phyloP scores from a whole-genome alignment of 2,888 invertebrate genomes.

The Aleiodes testaceus region DNA sequence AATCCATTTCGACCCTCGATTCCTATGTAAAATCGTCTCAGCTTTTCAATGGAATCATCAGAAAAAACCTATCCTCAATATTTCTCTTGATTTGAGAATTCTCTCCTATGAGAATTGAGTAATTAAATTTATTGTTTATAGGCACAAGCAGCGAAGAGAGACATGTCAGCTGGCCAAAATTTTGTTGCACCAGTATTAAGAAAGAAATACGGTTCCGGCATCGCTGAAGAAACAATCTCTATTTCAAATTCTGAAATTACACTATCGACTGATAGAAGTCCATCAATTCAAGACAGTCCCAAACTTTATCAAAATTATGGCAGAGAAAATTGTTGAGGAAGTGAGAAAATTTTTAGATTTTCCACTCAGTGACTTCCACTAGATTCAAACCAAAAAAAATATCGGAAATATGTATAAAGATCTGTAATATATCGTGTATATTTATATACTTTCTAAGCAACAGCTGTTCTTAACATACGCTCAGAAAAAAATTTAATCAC shows the following conservation, averaged over 20 bases:
- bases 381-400: background rate
- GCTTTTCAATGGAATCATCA: too few relatives aligned
- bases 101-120: too few relatives aligned
- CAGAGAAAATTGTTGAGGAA: slow-evolving; percentile 59
- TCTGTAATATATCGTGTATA: slow-evolving; percentile 26
- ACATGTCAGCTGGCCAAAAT: slow-evolving; percentile 66
- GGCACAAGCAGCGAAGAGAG: slow-evolving; percentile 63
- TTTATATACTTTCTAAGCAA: slow-evolving; percentile 1
- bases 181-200: slow-evolving; percentile 68
- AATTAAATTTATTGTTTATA: slow-evolving; percentile 43
- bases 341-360: too few relatives aligned
- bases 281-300: slow-evolving; percentile 65
- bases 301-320: slow-evolving; percentile 69
- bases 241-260: slow-evolving; percentile 59
- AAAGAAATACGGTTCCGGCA: slow-evolving; percentile 56
- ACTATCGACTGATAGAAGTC: slow-evolving; percentile 57
- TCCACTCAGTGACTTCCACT: slow-evolving; percentile 1
- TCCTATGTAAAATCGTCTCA: too few relatives aligned
- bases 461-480: background rate
- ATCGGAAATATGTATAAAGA: slow-evolving; percentile 2
- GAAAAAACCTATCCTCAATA: too few relatives aligned
- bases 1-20: too few relatives aligned
- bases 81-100: too few relatives aligned
- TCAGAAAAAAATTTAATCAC: background rate
- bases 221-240: slow-evolving; percentile 58